These are phyloP conservation scores for Rhagonycha fulva DNA, from an alignment of 2,888 invertebrate species.

Conservation along the genomic window DNA sequence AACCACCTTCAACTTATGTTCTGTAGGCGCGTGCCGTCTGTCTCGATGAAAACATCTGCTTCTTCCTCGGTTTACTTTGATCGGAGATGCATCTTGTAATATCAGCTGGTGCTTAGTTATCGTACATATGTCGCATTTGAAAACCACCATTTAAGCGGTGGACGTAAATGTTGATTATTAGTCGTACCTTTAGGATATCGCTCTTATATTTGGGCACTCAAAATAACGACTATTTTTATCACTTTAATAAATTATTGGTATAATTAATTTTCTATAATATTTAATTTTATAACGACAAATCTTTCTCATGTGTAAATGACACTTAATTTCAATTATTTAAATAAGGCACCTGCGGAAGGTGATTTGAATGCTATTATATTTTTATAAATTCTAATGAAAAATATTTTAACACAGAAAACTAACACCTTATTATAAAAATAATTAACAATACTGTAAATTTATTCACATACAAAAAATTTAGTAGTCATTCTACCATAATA, in stretches of 20 bases:
- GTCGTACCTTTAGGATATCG: neutral
- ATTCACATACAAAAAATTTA: neutral
- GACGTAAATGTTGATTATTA: conserved; percentile 7
- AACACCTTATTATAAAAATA: neutral
- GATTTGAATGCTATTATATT: neutral
- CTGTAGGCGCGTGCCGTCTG: conserved; percentile 53
- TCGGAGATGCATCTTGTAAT: conserved; percentile 48
- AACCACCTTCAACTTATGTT: conserved; percentile 7
- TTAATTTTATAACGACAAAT: neutral
- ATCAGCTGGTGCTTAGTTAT: conserved; percentile 48
- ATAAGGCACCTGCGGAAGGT: neutral
- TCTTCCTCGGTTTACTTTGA: conserved; percentile 42
- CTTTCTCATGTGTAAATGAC: neutral
- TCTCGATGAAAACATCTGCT: conserved; percentile 51
- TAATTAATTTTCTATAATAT: neutral
- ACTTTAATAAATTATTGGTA: neutral
- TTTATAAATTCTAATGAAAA: neutral
- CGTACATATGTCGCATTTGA: conserved; percentile 29
- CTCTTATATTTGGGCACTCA: neutral
- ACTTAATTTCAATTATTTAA: neutral
- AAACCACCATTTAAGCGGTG: conserved; percentile 16
- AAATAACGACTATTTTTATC: neutral
- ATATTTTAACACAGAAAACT: neutral
- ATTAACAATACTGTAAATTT: neutral
- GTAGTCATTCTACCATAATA: neutral